Percentiles rank a stretch among this genome's conserved stretches.
These are phyloP conservation scores for Galleria mellonella DNA, from an alignment of 1,140 invertebrate genomes.

Conservation along the genomic window DNA sequence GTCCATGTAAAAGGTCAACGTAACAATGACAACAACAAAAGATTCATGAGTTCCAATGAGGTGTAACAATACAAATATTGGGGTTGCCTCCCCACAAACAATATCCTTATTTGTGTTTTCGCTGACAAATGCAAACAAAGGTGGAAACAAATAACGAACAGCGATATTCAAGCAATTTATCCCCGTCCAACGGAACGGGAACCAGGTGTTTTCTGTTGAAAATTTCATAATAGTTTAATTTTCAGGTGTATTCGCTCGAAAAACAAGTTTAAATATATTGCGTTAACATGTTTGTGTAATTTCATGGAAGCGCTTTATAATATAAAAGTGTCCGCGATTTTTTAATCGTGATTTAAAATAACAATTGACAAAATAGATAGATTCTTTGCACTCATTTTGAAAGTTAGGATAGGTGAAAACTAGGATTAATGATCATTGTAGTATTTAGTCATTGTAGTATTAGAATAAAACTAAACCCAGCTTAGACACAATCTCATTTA, in stretches of 20 bases:
- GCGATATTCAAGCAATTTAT: slow-evolving; percentile 4
- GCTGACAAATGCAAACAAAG: slow-evolving; percentile 2
- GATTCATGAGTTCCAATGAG: too few species aligned
- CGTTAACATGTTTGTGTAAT: neutral
- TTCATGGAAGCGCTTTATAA: neutral
- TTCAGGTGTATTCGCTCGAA: neutral
- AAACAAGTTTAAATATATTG: neutral
- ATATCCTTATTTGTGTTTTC: slow-evolving; percentile 4
- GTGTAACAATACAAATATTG: neutral
- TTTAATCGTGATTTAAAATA: too few species aligned
- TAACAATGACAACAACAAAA: too few species aligned
- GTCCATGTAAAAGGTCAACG: too few species aligned
- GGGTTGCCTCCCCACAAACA: slow-evolving; percentile 1
- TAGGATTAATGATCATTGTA: too few species aligned
- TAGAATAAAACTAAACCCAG: too few species aligned
- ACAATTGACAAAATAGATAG: too few species aligned
- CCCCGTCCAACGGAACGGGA: neutral
- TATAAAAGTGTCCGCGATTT: too few species aligned
- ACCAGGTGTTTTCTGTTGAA: neutral
- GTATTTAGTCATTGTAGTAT: too few species aligned
- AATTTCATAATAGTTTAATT: slow-evolving; percentile 4
- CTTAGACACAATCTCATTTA: too few species aligned
- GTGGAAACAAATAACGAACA: slow-evolving; percentile 1
- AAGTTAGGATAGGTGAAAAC: too few species aligned
- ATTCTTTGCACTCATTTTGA: too few species aligned